Conservation (phyloP, 2,113 vertebrate genomes). For the Meles meles region DNA sequence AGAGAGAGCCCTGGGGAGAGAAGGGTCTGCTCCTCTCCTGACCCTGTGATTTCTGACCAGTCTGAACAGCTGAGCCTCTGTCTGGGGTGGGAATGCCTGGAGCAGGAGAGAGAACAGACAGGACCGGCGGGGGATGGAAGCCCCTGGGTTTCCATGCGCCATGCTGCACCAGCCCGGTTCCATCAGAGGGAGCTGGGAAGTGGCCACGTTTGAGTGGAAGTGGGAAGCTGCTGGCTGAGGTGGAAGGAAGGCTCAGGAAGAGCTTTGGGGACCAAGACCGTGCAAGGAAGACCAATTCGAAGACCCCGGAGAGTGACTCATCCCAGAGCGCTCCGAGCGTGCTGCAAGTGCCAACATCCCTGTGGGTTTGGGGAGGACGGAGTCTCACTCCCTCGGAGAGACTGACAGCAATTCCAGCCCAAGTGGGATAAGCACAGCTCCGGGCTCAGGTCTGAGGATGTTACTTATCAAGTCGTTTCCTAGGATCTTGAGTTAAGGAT, state of each 20-base stretch:
- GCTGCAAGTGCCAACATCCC: neutral
- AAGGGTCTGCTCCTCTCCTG: accelerated
- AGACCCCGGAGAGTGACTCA: neutral
- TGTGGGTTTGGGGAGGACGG: neutral
- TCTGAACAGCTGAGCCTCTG: neutral
- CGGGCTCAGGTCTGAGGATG: neutral
- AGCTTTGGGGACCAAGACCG: neutral
- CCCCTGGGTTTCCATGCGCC: neutral
- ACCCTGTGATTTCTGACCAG: neutral
- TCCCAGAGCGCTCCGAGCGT: neutral
- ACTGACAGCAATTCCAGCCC: neutral
- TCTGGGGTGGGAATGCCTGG: neutral
- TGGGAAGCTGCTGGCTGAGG: neutral
- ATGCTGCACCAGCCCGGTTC: accelerated
- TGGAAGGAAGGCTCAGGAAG: neutral
- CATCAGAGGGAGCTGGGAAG: neutral
- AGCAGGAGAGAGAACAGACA: neutral
- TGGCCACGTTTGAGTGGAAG: neutral
- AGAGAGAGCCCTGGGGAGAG: neutral
- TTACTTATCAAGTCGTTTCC: neutral
- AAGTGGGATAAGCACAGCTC: no score
- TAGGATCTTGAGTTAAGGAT: neutral
- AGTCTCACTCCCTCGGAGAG: neutral
- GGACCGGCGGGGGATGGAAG: no score
- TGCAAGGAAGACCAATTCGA: neutral